Base-by-base conservation (phyloP, 2,888 invertebrate genomes). In the Hoplodrina ambigua region DNA sequence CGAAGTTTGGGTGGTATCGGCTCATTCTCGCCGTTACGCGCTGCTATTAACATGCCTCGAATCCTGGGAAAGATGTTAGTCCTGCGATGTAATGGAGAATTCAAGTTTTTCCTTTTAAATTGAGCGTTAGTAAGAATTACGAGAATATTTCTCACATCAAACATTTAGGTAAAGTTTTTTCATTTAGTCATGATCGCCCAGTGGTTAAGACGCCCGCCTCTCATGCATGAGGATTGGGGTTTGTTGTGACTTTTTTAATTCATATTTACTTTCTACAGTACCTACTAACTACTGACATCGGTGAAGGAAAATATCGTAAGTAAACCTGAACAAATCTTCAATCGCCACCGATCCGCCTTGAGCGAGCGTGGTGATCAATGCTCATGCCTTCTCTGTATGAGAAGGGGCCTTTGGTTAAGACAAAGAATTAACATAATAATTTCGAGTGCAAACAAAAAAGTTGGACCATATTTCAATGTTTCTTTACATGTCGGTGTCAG, bases 41-140 rank as follows among this genome's bases (percentile, higher is more conserved):
- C 46, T 58, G 84, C 78, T 79, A 84, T 84, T 83, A 84, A 84
- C 71, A 76, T 80, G 80, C 84, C 83, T 75, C 67, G 69, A 61
- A 76, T 86, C 82, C 85, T 88, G 88, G 85, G 89, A 84, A 83
- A 83, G 86, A 85, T 81, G 78, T 84, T 84, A 78, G 83, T 74
- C 66, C 65, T 72, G 70, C 63, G 49, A 65, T 65, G 72, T 73
- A 82, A 81, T 70, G 76, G 64, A 71, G 74, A 79, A 83, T 76
- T 79, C 67, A 58, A 72, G 80, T 68, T 74, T 83, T 81, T 81
- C 60, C 64, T 68, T 80, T 81, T 72, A 73, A 67, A 72, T 65
- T 69, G 50, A 72, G 71, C 72, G 69, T 81, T 83, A 83, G 83
- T 75, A 50, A 56, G 69, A 33, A 81, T 83, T 67, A 79, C 73